Base-by-base conservation (phyloP, 2,888 invertebrate genomes). In the Caenorhabditis afra region DNA sequence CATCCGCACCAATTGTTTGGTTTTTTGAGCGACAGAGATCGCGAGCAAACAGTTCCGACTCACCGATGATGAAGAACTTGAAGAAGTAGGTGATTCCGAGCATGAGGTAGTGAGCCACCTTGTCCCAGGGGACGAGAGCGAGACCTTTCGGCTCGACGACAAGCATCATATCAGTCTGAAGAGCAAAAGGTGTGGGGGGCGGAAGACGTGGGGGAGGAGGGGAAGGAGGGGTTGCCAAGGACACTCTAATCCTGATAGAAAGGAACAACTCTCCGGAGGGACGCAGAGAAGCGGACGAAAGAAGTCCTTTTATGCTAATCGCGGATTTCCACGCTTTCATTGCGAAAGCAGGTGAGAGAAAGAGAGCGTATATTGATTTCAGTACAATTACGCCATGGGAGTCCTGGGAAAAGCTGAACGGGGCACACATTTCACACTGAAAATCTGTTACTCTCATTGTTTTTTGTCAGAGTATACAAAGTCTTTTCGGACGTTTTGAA, bases 81-180 rank as follows among this genome's bases (percentile, higher is more conserved):
- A 84, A 82, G 41, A 84, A 82, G 64, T 79, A 79, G 20, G 50
- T 57, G 49, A 79, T 29, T 49, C 82, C 84, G 22, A 64, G 45
- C n/a, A 76, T 23, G 14, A 84, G 35, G 18, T 53, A 75, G 20
- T 29, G 58, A n/a, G 68, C 67, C 23, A 83, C 68, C 10, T 81
- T 62, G 37, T 83, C 74, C 86, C 86, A 86, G 22, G 85, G 85
- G 29, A 88, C 55, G 53, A 87, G 73, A 41, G 77, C 76, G 66
- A 88, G 79, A 50, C 86, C 87, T 59, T 81, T 75, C 22, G 74
- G 78, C 58, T 88, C 88, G 65, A 87, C 82, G 52, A 88, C 81
- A 47, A 87, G 67, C 87, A 86, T 87, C 64, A 53, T 83, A 53
- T 70, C 65, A 61, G 79, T 79, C 79, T 79, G 73, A 22, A 78